Conservation (phyloP, 2,797 vertebrate genomes). For the Peromyscus attwateri region DNA sequence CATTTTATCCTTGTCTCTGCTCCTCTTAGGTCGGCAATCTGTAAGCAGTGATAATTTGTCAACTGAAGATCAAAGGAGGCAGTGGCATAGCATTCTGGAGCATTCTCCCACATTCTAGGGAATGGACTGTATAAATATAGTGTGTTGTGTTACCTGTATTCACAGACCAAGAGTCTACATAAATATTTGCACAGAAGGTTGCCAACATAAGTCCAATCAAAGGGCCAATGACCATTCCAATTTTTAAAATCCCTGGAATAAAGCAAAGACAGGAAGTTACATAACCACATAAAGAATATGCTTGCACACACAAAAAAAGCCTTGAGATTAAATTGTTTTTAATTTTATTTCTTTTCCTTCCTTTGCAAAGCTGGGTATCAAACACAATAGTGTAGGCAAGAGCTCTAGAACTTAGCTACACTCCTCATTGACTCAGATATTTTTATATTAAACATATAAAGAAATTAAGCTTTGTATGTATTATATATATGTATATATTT, state of each 20-base stretch:
- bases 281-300: neutral
- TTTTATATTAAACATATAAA: slow-evolving; percentile 16
- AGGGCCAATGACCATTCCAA: slow-evolving; percentile 93
- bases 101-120: neutral
- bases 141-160: slow-evolving; percentile 90
- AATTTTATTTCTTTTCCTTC: neutral
- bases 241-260: slow-evolving; percentile 92
- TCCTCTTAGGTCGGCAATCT: neutral
- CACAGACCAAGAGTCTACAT: slow-evolving; percentile 94
- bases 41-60: neutral
- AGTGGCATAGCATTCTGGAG: neutral
- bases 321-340: neutral
- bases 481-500: neutral
- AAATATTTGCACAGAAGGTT: slow-evolving; percentile 93
- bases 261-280: slow-evolving; percentile 29
- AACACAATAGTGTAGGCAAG: neutral
- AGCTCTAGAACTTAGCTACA: neutral
- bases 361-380: neutral
- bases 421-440: neutral
- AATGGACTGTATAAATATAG: neutral
- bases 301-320: neutral
- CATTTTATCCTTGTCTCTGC: neutral
- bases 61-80: neutral
- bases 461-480: neutral
- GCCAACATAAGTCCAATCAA: slow-evolving; percentile 93